Conservation (phyloP, 2,797 vertebrate species). For the Scleropages formosus region DNA sequence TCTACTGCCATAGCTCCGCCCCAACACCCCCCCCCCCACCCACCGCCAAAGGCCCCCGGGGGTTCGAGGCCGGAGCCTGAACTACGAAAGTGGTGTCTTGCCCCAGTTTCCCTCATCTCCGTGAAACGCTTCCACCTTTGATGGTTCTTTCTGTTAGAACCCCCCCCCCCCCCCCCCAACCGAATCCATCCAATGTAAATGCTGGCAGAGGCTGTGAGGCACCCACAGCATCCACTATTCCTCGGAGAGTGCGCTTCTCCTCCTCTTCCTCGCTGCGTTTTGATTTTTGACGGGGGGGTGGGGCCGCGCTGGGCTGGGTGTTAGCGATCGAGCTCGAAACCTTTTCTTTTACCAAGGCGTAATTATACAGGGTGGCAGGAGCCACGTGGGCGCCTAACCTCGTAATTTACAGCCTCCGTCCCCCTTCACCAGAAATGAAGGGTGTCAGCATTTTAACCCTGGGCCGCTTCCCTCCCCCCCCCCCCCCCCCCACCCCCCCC, state of each 20-base stretch:
- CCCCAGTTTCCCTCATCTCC: constrained; percentile 48
- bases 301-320: background rate
- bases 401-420: constrained; percentile 24
- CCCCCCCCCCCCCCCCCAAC: constrained; percentile 29
- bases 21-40: background rate
- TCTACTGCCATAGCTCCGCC: no score
- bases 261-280: constrained; percentile 38
- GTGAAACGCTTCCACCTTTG: constrained; percentile 53
- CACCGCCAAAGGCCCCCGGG: constrained; percentile 25
- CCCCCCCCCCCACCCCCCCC: no score
- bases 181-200: constrained; percentile 43
- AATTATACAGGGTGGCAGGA: constrained; percentile 31
- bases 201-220: background rate
- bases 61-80: constrained; percentile 43
- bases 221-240: constrained; percentile 39
- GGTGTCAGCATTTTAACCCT: constrained; percentile 33
- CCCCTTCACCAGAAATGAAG: constrained; percentile 30
- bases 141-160: constrained; percentile 58
- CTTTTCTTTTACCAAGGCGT: constrained; percentile 10
- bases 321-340: background rate
- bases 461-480: no score
- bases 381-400: constrained; percentile 21
- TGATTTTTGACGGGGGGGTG: constrained; percentile 38
- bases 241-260: constrained; percentile 4
- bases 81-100: constrained; percentile 49